These are phyloP conservation scores for Rhynchotus rufescens DNA, from an alignment of 2,797 vertebrate species.

Conservation along the genomic window DNA sequence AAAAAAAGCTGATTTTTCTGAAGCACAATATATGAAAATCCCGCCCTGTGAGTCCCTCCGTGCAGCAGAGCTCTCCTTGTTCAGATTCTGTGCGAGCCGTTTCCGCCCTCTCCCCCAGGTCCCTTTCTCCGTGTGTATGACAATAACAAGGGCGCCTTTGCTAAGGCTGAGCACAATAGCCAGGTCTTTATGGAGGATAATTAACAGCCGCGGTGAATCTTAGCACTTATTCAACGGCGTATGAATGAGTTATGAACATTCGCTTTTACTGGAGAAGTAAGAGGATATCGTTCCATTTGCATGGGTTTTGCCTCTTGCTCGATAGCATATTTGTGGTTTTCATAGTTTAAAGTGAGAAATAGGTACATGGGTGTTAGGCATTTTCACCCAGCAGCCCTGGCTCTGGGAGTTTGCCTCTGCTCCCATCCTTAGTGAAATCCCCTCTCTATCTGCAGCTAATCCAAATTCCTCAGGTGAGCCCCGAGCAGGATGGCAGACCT, in stretches of 20 bases:
- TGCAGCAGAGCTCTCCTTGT: conserved; percentile 43
- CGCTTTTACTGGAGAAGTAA: conserved; percentile 61
- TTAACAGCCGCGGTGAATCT: conserved; percentile 70
- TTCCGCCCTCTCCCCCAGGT: conserved; percentile 44
- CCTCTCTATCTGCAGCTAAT: conserved; percentile 68
- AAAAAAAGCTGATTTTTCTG: conserved; percentile 59
- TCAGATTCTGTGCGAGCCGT: conserved; percentile 48
- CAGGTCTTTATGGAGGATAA: conserved; percentile 67
- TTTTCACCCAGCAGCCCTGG: conserved; percentile 26
- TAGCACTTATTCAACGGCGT: conserved; percentile 57
- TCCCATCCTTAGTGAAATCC: conserved; percentile 65
- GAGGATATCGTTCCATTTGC: conserved; percentile 16
- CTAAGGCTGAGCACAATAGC: conserved; percentile 69
- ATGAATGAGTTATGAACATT: conserved; percentile 70
- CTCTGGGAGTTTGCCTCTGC: conserved; percentile 53
- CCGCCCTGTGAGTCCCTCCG: conserved; percentile 21
- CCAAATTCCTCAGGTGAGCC: conserved; percentile 55
- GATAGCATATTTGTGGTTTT: conserved; percentile 49
- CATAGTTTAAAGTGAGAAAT: conserved; percentile 45
- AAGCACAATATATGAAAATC: conserved; percentile 44
- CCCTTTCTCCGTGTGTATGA: conserved; percentile 38
- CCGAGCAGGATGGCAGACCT: conserved; percentile 45
- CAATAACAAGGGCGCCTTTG: conserved; percentile 61
- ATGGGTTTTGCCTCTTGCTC: conserved; percentile 29
- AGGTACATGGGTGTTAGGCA: conserved; percentile 10